phyloP scores from a whole-genome alignment of 2,888 invertebrate genomes.

The Morpho helenor region DNA sequence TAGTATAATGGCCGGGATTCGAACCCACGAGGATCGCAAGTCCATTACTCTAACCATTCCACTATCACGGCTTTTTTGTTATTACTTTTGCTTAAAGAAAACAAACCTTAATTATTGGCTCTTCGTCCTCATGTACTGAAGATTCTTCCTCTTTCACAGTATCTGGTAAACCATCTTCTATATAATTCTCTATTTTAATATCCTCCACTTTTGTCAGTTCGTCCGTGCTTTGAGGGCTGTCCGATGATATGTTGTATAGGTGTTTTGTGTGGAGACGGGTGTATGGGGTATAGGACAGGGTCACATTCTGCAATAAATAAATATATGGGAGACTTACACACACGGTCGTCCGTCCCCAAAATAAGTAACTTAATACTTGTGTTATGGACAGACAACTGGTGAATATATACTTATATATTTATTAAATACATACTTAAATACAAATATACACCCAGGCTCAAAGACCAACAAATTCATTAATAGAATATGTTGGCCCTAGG shows the following conservation, averaged over 20 bases:
- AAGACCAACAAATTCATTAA: too few relatives aligned
- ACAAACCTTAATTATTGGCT: slow-evolving; percentile 24
- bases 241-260: background rate
- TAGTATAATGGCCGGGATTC: too few relatives aligned
- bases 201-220: slow-evolving; percentile 9
- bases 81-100: background rate
- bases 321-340: background rate
- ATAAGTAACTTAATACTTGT: too few relatives aligned
- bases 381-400: too few relatives aligned
- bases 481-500: too few relatives aligned
- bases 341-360: too few relatives aligned
- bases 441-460: too few relatives aligned
- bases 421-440: too few relatives aligned
- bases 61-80: too few relatives aligned
- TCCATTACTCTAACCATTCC: too few relatives aligned
- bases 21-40: too few relatives aligned
- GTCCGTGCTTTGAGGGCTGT: background rate
- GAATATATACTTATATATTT: too few relatives aligned
- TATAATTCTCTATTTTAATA: slow-evolving; percentile 15
- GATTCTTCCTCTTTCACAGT: slow-evolving; percentile 5
- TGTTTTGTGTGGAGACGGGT: background rate
- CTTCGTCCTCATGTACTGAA: slow-evolving; percentile 14
- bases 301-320: background rate
- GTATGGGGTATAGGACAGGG: background rate
- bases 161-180: slow-evolving; percentile 7